Evolutionary conservation across 2,113 vertebrate species (phyloP).

Genomic region (Oreochromis tanganicae): DNA sequence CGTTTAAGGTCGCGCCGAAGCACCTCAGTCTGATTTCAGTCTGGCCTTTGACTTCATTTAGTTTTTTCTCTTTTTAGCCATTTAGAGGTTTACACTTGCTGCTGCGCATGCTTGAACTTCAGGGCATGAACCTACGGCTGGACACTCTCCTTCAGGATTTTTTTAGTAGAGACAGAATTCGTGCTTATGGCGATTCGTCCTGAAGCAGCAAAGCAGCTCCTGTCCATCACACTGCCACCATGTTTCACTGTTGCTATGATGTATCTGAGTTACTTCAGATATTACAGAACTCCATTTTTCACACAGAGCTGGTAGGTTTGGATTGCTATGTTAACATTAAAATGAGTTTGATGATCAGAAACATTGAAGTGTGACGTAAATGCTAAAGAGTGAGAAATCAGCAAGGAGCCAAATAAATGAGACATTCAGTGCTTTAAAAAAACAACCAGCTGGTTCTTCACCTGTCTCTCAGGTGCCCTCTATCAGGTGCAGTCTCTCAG

Average conservation of each 20-base stretch:
- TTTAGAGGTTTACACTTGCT: background rate
- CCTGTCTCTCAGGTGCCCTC: background rate
- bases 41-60: background rate
- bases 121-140: background rate
- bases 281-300: background rate
- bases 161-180: background rate
- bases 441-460: background rate
- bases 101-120: background rate
- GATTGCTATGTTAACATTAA: background rate
- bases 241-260: background rate
- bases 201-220: background rate
- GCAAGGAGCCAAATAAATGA: background rate
- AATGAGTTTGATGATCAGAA: background rate
- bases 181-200: background rate
- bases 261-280: background rate
- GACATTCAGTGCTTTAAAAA: background rate
- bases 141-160: background rate
- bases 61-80: background rate
- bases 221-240: too few relatives aligned
- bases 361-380: background rate
- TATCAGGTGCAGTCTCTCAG: background rate
- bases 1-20: background rate
- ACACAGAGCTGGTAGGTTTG: background rate
- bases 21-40: background rate
- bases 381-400: background rate